These are phyloP conservation scores for Melanogrammus aeglefinus DNA, from an alignment of 2,797 vertebrate species.

Conservation along the genomic window DNA sequence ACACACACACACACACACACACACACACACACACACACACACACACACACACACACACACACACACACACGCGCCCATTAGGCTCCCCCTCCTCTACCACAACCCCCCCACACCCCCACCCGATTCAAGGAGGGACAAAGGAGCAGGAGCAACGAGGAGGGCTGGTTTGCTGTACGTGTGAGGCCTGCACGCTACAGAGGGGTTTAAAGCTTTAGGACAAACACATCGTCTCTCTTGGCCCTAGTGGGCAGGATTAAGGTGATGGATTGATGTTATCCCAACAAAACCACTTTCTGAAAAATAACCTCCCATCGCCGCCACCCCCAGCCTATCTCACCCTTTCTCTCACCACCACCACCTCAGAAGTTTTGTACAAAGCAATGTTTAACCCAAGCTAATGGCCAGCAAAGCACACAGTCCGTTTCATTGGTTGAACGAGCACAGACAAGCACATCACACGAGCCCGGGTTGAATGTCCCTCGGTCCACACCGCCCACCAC, in stretches of 20 bases:
- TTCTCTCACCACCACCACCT: slow-evolving; percentile 41
- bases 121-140: slow-evolving; percentile 43
- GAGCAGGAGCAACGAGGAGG: slow-evolving; percentile 33
- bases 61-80: slow-evolving; percentile 25
- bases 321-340: slow-evolving; percentile 15
- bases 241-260: slow-evolving; percentile 51
- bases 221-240: slow-evolving; percentile 46
- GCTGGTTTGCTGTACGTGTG: slow-evolving; percentile 31
- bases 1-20: too few species aligned
- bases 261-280: slow-evolving; percentile 48
- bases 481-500: background rate
- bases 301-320: slow-evolving; percentile 10
- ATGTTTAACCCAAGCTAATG: slow-evolving; percentile 54
- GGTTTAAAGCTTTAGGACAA: slow-evolving; percentile 41
- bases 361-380: slow-evolving; percentile 53
- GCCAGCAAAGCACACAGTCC: slow-evolving; percentile 21
- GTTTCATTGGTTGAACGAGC: background rate
- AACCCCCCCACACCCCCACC: background rate
- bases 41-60: too few species aligned
- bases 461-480: background rate
- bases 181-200: slow-evolving; percentile 45
- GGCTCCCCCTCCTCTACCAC: slow-evolving; percentile 27
- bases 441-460: background rate
- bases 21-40: background rate
- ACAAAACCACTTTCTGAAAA: slow-evolving; percentile 1